Conservation (phyloP, 1,140 invertebrate species). For the Phenacoccus solenopsis region DNA sequence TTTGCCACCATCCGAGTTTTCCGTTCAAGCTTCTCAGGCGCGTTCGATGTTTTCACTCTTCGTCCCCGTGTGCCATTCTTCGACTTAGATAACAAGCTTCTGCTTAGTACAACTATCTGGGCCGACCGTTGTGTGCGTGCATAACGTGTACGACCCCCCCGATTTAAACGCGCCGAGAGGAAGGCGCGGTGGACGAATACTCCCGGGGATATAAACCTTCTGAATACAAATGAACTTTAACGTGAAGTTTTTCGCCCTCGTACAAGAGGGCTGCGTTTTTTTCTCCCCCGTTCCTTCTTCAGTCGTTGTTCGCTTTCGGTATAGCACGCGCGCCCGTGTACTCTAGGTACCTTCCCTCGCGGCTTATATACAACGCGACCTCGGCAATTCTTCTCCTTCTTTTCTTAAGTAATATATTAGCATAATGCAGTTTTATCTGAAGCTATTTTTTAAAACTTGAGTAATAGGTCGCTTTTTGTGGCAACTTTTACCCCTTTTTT, state of each 20-base stretch:
- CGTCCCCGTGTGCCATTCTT: background rate
- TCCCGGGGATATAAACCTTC: constrained; percentile 8
- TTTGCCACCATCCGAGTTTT: constrained; percentile 5
- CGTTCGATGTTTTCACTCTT: background rate
- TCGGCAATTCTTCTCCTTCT: background rate
- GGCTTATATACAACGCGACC: background rate
- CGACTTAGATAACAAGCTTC: background rate
- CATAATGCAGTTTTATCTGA: constrained; percentile 15
- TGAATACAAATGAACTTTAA: constrained; percentile 17
- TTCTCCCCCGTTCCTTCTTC: background rate
- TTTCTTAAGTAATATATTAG: constrained; percentile 8
- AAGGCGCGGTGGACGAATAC: constrained; percentile 7
- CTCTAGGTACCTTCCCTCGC: background rate
- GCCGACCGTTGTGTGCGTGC: background rate
- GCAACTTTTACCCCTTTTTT: background rate
- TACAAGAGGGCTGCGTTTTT: background rate
- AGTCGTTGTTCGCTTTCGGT: background rate
- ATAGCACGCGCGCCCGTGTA: no score
- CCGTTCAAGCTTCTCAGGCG: background rate
- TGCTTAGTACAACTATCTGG: no score
- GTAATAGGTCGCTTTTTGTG: constrained; percentile 13
- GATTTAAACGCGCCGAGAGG: background rate
- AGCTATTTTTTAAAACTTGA: constrained; percentile 16
- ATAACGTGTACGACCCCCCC: background rate
- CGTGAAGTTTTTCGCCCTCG: background rate